phyloP scores from a whole-genome alignment of 2,888 invertebrate genomes.

The Furcula furcula region DNA sequence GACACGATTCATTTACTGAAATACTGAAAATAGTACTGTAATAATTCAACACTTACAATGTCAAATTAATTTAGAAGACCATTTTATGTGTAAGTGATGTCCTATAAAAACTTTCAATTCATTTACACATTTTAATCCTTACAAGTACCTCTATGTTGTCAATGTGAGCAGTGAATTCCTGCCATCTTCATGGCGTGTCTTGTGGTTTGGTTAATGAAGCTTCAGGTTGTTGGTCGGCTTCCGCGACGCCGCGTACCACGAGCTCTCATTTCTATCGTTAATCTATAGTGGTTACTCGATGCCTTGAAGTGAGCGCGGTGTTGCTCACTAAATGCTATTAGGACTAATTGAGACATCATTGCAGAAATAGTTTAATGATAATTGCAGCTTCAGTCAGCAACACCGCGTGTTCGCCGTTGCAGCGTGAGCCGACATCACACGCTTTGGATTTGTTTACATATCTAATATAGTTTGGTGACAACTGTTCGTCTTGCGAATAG shows the following conservation, averaged over 20 bases:
- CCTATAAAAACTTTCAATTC: too few species aligned
- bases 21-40: too few species aligned
- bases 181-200: conserved; percentile 6
- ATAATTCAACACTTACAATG: too few species aligned
- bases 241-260: conserved; percentile 10
- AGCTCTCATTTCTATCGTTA: not conserved
- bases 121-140: too few species aligned
- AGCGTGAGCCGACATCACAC: conserved; percentile 21
- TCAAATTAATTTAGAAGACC: too few species aligned
- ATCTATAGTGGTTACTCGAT: not conserved
- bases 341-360: too few species aligned
- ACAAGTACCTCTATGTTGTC: too few species aligned
- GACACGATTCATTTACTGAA: not conserved
- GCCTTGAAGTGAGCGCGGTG: not conserved
- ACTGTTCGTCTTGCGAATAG: conserved; percentile 33
- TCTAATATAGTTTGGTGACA: conserved; percentile 30
- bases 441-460: conserved; percentile 26
- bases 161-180: not conserved
- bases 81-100: too few species aligned
- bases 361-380: too few species aligned
- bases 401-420: not conserved
- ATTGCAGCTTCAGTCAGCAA: too few species aligned
- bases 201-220: conserved; percentile 24
- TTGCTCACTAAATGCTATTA: too few species aligned
- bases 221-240: conserved; percentile 22